Evolutionary conservation across 35 echinoderm and acorn worm species (phyloP).

Genomic region (Patiria miniata): DNA sequence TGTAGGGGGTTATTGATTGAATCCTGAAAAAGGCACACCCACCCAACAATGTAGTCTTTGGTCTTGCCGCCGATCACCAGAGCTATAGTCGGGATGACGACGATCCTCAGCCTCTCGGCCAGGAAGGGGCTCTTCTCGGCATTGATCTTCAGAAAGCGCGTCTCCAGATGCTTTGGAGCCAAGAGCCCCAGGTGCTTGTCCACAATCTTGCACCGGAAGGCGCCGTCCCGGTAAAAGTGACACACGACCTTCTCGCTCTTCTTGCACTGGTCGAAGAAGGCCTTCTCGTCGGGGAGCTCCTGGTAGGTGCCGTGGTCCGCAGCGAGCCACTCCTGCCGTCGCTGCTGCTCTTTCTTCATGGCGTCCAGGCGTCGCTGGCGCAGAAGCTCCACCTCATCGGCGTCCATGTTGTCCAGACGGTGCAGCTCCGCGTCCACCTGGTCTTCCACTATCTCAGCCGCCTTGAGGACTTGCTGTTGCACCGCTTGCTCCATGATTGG

Average conservation of each 20-base stretch:
- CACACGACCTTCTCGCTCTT: constrained; percentile 89
- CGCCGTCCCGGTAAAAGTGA: constrained; percentile 93
- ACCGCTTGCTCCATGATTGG: constrained; percentile 54
- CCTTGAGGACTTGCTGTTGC: constrained; percentile 82
- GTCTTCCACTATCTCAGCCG: constrained; percentile 79
- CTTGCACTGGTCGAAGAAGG: constrained; percentile 94
- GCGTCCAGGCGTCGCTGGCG: constrained; percentile 67
- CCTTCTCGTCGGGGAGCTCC: constrained; percentile 91
- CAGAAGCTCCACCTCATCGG: constrained; percentile 84
- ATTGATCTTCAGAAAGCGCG: constrained; percentile 94
- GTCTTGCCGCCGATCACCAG: constrained; percentile 85
- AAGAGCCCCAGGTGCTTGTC: constrained; percentile 83
- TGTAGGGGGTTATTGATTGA: too few species aligned
- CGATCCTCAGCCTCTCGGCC: constrained; percentile 80
- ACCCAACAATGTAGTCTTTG: constrained; percentile 97
- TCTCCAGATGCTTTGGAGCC: constrained; percentile 90
- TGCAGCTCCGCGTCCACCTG: constrained; percentile 96
- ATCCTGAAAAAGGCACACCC: constrained; percentile 30
- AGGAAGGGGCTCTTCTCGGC: constrained; percentile 94
- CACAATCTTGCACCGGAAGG: constrained; percentile 89
- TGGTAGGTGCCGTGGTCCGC: constrained; percentile 75
- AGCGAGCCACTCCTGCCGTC: constrained; percentile 74
- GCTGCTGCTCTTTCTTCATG: constrained; percentile 73
- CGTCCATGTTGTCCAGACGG: constrained; percentile 82
- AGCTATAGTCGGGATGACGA: constrained; percentile 83